Conservation (phyloP, 2,797 vertebrate species). For the Pogonophryne albipinna region DNA sequence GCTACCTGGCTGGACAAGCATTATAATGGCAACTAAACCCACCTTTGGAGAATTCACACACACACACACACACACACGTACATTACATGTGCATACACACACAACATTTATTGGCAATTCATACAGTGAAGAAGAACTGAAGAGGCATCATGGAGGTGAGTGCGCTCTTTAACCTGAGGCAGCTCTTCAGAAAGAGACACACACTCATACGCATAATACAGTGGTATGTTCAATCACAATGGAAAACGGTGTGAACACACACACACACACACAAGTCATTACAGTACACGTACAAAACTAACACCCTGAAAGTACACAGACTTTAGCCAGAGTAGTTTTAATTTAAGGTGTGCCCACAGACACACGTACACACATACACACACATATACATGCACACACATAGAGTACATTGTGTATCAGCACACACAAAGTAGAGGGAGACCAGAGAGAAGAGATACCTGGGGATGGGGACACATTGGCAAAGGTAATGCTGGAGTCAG, state of each 20-base stretch:
- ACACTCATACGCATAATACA: conserved; percentile 23
- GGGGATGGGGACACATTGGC: conserved; percentile 69
- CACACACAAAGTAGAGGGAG: conserved; percentile 59
- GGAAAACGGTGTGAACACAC: neutral
- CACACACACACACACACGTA: neutral
- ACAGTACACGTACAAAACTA: conserved; percentile 1
- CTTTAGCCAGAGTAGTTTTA: conserved; percentile 13
- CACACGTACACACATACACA: neutral
- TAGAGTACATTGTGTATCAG: conserved; percentile 51
- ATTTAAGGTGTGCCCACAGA: conserved; percentile 9
- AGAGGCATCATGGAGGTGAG: conserved; percentile 55
- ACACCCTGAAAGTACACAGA: conserved; percentile 30
- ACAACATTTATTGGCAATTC: conserved; percentile 53
- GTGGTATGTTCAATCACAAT: conserved; percentile 33
- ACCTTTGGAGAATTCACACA: conserved; percentile 26
- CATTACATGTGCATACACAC: conserved; percentile 12
- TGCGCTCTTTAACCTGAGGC: conserved; percentile 48
- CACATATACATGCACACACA: conserved; percentile 1
- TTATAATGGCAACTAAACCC: conserved; percentile 42
- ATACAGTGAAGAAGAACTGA: conserved; percentile 50
- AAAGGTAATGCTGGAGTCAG: conserved; percentile 75
- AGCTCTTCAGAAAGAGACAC: conserved; percentile 46
- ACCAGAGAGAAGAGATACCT: conserved; percentile 72
- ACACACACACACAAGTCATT: neutral
- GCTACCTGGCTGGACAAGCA: conserved; percentile 42